Base-by-base conservation (phyloP, 2,888 invertebrate genomes). In the Artemia sinica region DNA sequence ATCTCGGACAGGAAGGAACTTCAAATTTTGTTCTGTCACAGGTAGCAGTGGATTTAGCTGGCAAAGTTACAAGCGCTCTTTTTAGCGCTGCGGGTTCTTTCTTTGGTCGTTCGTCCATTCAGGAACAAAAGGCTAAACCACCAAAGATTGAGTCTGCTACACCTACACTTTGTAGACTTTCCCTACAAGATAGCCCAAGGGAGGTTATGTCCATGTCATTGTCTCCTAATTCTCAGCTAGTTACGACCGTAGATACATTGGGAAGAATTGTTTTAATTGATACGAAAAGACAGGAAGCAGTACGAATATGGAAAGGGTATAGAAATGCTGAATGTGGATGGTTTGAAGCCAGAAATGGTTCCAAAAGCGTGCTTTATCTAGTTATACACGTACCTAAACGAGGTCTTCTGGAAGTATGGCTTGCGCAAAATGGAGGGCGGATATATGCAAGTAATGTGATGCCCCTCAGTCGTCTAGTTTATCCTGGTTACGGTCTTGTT, bases 281-380 rank as follows among this genome's bases (percentile, higher is more conserved):
- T 78, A 85, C 89, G 13, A 82, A 82, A 67, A 84, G 84, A 72
- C 91, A 93, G 1, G 82, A 88, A 68, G 85, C 89, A 48, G 79
- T 94, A 58, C 82, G 91, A 68, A 85, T 95, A 76, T 93, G 94
- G 84, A 96, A 96, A 81, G 81, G 97, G 6, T 97, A 93, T 77
- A 82, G 96, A 68, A 92, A 96, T 76, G 95, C 96, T 0, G 90
- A 96, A 76, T 91, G 93, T 77, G 91, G 90, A 3, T 97, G 95
- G 84, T 81, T 96, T 65, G 88, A 91, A 78, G 88, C 90, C 0
- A 81, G 82, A 50, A 89, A 90, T 75, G 84, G 84, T 71, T 70
- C 72, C 48, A 81, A 84, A 74, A 81, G 85, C 70, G 86, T 86
- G 0, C 80, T 90, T 67, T 97, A 96, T 78, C 81, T 97, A 69